Conservation (phyloP, 1,140 invertebrate genomes). For the Branchinecta lynchi region DNA sequence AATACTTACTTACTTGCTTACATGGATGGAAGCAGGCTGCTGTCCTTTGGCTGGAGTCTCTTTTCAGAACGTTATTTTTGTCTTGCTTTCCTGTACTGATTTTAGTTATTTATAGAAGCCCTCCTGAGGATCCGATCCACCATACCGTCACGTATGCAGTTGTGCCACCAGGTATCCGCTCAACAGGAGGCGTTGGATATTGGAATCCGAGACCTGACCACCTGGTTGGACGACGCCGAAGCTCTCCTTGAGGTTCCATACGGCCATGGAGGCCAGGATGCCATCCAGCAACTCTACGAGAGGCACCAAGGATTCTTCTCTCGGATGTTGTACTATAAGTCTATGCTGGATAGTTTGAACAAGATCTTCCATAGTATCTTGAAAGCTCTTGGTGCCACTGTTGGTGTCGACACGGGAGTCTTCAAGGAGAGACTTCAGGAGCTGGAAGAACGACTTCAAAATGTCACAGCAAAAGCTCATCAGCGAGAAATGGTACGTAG, state of each 20-base stretch:
- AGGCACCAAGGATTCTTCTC: slow-evolving; percentile 75
- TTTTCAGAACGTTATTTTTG: no score
- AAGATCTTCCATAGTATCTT: slow-evolving; percentile 80
- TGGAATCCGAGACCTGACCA: slow-evolving; percentile 63
- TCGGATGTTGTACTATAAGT: slow-evolving; percentile 72
- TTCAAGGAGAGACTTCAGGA: slow-evolving; percentile 52
- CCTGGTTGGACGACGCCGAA: slow-evolving; percentile 73
- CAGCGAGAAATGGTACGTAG: slow-evolving; percentile 48
- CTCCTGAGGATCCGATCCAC: slow-evolving; percentile 61
- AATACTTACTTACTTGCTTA: no score
- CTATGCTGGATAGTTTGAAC: slow-evolving; percentile 84
- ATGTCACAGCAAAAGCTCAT: slow-evolving; percentile 51
- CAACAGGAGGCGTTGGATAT: slow-evolving; percentile 77
- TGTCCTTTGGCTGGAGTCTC: no score
- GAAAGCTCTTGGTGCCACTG: slow-evolving; percentile 52
- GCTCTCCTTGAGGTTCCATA: slow-evolving; percentile 44
- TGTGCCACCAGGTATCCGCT: slow-evolving; percentile 64
- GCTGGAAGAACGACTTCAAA: slow-evolving; percentile 64
- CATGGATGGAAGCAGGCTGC: no score
- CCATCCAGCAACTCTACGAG: slow-evolving; percentile 54
- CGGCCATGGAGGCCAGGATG: slow-evolving; percentile 47
- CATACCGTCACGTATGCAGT: slow-evolving; percentile 58
- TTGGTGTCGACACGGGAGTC: slow-evolving; percentile 51
- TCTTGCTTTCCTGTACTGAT: no score
- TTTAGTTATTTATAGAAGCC: slow-evolving; percentile 39